Evolutionary conservation across 2,113 vertebrate genomes (phyloP).

Genomic region (Lophura nycthemera): DNA sequence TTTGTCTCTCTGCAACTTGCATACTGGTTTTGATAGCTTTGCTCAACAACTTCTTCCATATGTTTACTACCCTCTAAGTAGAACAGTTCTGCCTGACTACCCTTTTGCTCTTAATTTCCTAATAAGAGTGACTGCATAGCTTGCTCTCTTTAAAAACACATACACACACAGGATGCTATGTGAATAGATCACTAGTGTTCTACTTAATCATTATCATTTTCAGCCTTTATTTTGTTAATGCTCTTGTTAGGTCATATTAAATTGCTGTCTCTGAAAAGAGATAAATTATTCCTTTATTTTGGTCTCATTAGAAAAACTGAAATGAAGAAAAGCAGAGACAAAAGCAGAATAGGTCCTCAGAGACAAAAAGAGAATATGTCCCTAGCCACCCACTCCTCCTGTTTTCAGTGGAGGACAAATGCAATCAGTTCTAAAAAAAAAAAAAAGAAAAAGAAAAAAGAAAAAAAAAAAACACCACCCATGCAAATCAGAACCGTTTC

Average conservation of each 20-base stretch:
- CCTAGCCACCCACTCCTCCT: not conserved
- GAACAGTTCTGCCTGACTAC: slow-evolving; percentile 11
- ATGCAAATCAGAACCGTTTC: not conserved
- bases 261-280: not conserved
- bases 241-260: not conserved
- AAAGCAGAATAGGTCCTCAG: not conserved
- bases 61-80: slow-evolving; percentile 22
- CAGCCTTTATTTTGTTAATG: not conserved
- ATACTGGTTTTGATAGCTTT: slow-evolving; percentile 26
- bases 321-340: not conserved
- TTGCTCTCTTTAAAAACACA: not conserved
- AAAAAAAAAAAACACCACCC: not conserved
- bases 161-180: not conserved
- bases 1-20: not conserved
- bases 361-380: not conserved
- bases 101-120: slow-evolving; percentile 25
- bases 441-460: not conserved
- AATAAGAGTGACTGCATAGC: not conserved
- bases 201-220: not conserved
- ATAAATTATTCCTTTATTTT: not conserved
- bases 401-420: not conserved
- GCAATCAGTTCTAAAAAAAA: not conserved
- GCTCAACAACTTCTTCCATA: not conserved
- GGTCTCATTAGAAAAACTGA: not conserved
- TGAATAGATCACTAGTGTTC: not conserved